Base-by-base conservation (phyloP, 1,140 invertebrate species). In the Notospermus geniculatus region DNA sequence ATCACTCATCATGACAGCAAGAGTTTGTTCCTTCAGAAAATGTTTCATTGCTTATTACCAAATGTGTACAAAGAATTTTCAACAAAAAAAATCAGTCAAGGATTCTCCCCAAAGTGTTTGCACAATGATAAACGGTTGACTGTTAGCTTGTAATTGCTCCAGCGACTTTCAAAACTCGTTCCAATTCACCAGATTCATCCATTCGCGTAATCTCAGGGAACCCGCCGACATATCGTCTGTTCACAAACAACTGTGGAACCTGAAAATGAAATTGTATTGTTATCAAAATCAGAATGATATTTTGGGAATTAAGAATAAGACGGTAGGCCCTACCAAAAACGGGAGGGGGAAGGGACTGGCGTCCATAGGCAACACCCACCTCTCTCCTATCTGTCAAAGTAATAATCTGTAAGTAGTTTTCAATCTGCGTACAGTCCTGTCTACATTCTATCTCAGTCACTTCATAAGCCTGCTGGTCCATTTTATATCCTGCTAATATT, bases 391-490 rank as follows among this genome's bases (percentile, higher is more conserved):
- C 73, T 29, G 72, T 71, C 17, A 76, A 61, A 65, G 76, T 77
- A 22, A 79, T 55, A 54, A 74, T 66, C 62, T 73, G 71, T 57
- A 79, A 76, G 64, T 79, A 78, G 50, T 77, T 74, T 64, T 79
- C 76, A 30, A 79, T 75, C 60, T 78, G 72, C 1, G 62, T 70
- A 46, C 71, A 72, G 59, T 79, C 77, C 54, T 78, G 76, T 17
- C 77, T 43, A 29, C 59, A 63, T 63, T 78, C 77, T 13, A 79
- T 78, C 59, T 78, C 74, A 2, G 70, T 68, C 19, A 71, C 65
- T 69, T 78, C 74, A 46, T 70, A 75, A 13, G 39, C 56, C 17
- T 67, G 55, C 11, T 55, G 62, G 22, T 50, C 57, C 29, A 77
- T 54, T 17, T 70, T 63, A 46, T 71, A 77, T 60, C 66, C 60